These are phyloP conservation scores for Salminus brasiliensis DNA, from an alignment of 2,113 vertebrate genomes.

Conservation along the genomic window DNA sequence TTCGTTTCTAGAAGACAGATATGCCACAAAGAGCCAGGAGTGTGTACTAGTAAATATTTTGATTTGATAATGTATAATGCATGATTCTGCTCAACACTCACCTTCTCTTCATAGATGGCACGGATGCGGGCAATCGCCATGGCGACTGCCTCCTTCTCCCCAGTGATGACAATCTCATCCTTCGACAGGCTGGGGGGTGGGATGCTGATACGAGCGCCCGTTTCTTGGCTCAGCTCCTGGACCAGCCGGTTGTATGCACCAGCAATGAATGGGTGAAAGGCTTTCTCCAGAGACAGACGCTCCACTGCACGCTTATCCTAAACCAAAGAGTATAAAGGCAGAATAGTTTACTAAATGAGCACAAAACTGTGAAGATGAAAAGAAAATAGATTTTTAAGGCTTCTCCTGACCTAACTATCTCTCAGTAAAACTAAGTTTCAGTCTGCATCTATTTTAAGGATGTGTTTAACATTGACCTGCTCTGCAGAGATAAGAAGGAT, in stretches of 20 bases:
- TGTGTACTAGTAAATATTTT: background rate
- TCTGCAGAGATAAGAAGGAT: slow-evolving; percentile 79
- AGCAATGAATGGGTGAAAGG: slow-evolving; percentile 76
- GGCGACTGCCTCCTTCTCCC: slow-evolving; percentile 77
- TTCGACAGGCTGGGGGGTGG: slow-evolving; percentile 75
- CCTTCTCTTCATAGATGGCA: slow-evolving; percentile 79
- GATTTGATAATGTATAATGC: too few species aligned
- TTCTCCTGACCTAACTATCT: too few species aligned
- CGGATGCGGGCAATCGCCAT: slow-evolving; percentile 71
- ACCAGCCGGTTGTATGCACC: slow-evolving; percentile 76
- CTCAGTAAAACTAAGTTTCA: too few species aligned
- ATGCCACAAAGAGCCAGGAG: background rate
- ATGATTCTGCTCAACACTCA: too few species aligned
- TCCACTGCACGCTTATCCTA: slow-evolving; percentile 79
- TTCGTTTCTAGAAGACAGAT: slow-evolving; percentile 74
- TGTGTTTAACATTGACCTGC: slow-evolving; percentile 67
- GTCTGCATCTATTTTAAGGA: too few species aligned
- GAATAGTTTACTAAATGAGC: background rate
- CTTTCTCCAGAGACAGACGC: slow-evolving; percentile 76
- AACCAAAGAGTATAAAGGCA: background rate
- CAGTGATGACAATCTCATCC: slow-evolving; percentile 80
- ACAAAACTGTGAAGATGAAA: background rate
- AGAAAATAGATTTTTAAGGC: background rate
- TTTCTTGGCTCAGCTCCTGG: slow-evolving; percentile 78
- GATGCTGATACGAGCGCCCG: slow-evolving; percentile 76